These are phyloP conservation scores for Apamea crenata DNA, from an alignment of 2,888 invertebrate species.

Conservation along the genomic window DNA sequence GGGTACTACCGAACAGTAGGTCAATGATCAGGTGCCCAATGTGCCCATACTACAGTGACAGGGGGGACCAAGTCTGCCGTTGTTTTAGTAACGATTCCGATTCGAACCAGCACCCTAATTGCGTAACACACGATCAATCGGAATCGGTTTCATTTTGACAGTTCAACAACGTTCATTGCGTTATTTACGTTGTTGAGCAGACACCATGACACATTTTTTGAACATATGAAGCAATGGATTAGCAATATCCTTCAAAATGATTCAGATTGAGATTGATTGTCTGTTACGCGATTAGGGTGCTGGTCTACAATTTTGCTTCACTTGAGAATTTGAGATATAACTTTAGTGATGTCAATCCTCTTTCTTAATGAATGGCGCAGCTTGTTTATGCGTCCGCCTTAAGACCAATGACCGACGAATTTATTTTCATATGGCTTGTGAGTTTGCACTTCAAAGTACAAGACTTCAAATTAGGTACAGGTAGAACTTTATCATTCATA, in stretches of 20 bases:
- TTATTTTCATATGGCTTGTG: background rate
- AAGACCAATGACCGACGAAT: background rate
- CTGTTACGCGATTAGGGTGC: too few relatives aligned
- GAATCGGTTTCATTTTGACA: too few relatives aligned
- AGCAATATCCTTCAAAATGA: too few relatives aligned
- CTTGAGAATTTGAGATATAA: background rate
- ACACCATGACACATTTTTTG: too few relatives aligned
- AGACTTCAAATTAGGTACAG: background rate
- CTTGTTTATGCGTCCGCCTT: background rate
- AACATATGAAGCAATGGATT: too few relatives aligned
- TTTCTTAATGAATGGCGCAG: background rate
- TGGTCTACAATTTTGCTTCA: background rate
- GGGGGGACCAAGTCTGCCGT: slow-evolving; percentile 20
- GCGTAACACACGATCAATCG: too few relatives aligned
- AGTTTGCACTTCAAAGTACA: background rate
- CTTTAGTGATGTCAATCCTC: background rate
- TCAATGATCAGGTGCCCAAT: slow-evolving; percentile 24
- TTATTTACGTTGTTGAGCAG: too few relatives aligned
- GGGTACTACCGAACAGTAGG: slow-evolving; percentile 36
- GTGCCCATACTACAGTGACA: background rate
- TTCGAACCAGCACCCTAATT: too few relatives aligned
- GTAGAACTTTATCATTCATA: background rate
- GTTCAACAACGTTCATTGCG: too few relatives aligned
- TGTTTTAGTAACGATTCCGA: slow-evolving; percentile 10
- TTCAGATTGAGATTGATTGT: too few relatives aligned